phyloP scores from a whole-genome alignment of 2,888 invertebrate genomes.

The Proisotoma minuta region DNA sequence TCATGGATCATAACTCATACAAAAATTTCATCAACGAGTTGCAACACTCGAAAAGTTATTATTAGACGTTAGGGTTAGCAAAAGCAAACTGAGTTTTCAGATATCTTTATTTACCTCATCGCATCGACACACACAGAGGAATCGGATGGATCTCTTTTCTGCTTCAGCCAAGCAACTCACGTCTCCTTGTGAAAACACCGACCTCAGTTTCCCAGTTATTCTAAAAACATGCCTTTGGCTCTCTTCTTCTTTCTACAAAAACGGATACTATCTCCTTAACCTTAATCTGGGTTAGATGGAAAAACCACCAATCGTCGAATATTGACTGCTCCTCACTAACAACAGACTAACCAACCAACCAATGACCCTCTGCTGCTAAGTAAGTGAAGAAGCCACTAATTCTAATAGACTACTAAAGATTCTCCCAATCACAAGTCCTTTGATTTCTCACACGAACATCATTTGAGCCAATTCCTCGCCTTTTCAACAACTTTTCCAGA shows the following conservation, averaged over 20 bases:
- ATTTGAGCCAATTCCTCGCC: not conserved
- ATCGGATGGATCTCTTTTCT: not conserved
- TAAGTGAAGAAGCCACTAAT: conserved; percentile 4
- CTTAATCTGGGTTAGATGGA: not conserved
- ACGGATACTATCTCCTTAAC: not conserved
- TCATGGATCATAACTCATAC: conserved; percentile 39
- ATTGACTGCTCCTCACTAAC: not conserved
- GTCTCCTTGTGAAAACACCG: conserved; percentile 13
- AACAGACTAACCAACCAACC: not conserved
- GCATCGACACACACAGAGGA: not conserved
- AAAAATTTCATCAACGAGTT: conserved; percentile 30
- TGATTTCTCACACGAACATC: not conserved
- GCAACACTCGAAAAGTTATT: conserved; percentile 15
- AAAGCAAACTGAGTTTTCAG: not conserved
- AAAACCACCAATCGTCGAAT: not conserved
- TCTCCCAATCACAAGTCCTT: not conserved
- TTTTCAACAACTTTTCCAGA: not conserved
- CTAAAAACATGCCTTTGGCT: conserved; percentile 15
- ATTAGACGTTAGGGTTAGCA: conserved; percentile 15
- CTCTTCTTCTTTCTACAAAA: not conserved
- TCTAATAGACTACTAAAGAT: not conserved
- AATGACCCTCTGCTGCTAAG: not conserved
- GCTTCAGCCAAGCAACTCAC: conserved; percentile 12
- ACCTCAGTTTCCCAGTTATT: conserved; percentile 10
- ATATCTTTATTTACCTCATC: not conserved